Base-by-base conservation (phyloP, 1,140 invertebrate species). In the Lordiphosa mommai region DNA sequence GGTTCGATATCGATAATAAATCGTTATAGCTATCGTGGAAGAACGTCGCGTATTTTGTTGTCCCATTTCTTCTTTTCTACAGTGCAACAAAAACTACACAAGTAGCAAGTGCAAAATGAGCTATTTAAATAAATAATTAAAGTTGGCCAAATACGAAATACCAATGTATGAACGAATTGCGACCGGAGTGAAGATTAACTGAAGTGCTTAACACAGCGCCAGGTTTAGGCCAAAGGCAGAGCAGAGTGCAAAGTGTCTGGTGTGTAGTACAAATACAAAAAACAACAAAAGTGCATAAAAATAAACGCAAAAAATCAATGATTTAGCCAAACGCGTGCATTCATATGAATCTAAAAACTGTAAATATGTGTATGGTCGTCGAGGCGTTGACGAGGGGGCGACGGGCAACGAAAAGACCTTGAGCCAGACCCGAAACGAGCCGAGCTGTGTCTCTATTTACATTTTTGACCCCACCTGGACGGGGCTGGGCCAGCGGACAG, bases 251-350 rank as follows among this genome's bases (percentile, higher is more conserved):
- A 67, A 52, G 63, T 67, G 63, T 58, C 51, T 65, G 46, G 55
- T 48, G 53, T 49, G 53, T 37, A 40, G 3, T 2, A 16, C 48
- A 41, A 57, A 52, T 43, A 13, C 20, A 56, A 76, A 49, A 55
- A 36, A 46, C 43, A 40, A 60, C 50, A 51, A 64, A 76, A 60
- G 55, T 80, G 51, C 30, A 52, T 70, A 65, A 80, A 73, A 74
- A 73, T 56, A 67, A 72, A 61, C 23, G 32, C 43, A 72, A 72
- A 72, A 77, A 80, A 80, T 80, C 76, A 76, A 80, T 80, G 71
- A 30, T 32, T 27, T 71, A 20, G 46, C 32, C 47, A 48, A 46
- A 40, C 33, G 43, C 44, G 57, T 23, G 51, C 32, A 43, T 38
- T 29, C n/a, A 34, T 56, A 27, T 47, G 49, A 30, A 53, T 40